phyloP scores from a whole-genome alignment of 1,140 invertebrate genomes.

The Brachionus paranguensis region DNA sequence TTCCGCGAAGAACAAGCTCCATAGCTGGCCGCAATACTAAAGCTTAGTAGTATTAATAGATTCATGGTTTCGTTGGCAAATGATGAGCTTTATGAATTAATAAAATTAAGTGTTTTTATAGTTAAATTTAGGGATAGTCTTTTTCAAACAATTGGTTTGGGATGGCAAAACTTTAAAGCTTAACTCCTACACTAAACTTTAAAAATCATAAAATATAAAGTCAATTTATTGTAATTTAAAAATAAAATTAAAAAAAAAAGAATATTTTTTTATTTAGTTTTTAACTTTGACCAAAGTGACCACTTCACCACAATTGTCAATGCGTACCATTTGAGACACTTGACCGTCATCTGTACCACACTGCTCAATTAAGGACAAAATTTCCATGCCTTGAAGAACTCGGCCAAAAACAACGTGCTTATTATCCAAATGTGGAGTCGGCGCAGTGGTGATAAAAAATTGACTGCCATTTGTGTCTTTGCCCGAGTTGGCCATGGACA shows the following conservation, averaged over 20 bases:
- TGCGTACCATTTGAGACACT: conserved; percentile 38
- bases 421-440: conserved; percentile 27
- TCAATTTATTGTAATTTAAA: not conserved
- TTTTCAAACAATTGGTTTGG: not conserved
- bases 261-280: not conserved
- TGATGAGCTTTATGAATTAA: not conserved
- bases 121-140: not conserved
- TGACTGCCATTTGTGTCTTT: conserved; percentile 41
- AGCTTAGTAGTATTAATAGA: not conserved
- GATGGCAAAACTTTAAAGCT: not conserved
- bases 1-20: not conserved
- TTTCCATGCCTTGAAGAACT: conserved; percentile 40
- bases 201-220: not conserved
- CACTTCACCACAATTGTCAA: conserved; percentile 39
- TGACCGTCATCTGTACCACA: conserved; percentile 39
- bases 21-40: not conserved
- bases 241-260: not conserved
- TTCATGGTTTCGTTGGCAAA: not conserved
- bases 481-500: conserved; percentile 41
- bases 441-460: conserved; percentile 40
- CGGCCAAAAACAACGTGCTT: conserved; percentile 41
- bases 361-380: not conserved
- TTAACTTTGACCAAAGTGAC: conserved; percentile 17
- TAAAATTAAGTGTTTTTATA: not conserved
- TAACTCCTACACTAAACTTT: not conserved